These are phyloP conservation scores for Eustalomyia histrio DNA, from an alignment of 2,888 invertebrate genomes.

Conservation along the genomic window DNA sequence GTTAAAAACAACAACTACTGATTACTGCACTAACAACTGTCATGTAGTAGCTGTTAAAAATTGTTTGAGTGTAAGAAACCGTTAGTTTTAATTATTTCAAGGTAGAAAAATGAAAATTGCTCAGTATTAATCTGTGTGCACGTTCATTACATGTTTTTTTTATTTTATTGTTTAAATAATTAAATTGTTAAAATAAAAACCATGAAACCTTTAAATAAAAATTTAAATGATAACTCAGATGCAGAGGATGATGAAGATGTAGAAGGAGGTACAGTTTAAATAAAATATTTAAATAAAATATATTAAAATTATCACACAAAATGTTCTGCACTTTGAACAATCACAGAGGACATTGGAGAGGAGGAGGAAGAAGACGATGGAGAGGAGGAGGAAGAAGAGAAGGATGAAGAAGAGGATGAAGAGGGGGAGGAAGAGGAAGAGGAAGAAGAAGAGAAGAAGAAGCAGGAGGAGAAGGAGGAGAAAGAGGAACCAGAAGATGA, in stretches of 20 bases:
- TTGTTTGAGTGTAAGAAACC: too few relatives aligned
- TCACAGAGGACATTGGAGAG: slow-evolving; percentile 25
- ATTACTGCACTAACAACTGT: too few relatives aligned
- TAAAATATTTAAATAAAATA: background rate
- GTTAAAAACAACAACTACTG: too few relatives aligned
- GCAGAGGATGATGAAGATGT: slow-evolving; percentile 17
- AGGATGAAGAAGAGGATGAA: too few relatives aligned
- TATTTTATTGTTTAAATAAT: background rate
- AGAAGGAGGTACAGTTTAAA: slow-evolving; percentile 15
- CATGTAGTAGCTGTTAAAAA: too few relatives aligned
- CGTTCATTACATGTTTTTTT: slow-evolving; percentile 6
- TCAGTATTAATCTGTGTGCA: background rate
- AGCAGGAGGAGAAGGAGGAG: slow-evolving; percentile 51
- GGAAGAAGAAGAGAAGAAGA: slow-evolving; percentile 36
- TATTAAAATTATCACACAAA: background rate
- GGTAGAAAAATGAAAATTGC: background rate
- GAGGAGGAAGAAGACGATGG: slow-evolving; percentile 21
- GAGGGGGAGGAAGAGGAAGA: background rate
- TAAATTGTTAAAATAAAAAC: background rate
- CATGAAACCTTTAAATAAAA: background rate
- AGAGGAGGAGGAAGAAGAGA: slow-evolving; percentile 18
- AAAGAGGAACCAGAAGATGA: slow-evolving; percentile 22
- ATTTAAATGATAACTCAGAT: background rate
- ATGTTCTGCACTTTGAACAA: background rate
- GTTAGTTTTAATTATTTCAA: background rate